A percentile compares a stretch with the other conserved stretches of the same genome.
phyloP scores from a whole-genome alignment of 2,113 vertebrate species.

The Brevimyrus niger region DNA sequence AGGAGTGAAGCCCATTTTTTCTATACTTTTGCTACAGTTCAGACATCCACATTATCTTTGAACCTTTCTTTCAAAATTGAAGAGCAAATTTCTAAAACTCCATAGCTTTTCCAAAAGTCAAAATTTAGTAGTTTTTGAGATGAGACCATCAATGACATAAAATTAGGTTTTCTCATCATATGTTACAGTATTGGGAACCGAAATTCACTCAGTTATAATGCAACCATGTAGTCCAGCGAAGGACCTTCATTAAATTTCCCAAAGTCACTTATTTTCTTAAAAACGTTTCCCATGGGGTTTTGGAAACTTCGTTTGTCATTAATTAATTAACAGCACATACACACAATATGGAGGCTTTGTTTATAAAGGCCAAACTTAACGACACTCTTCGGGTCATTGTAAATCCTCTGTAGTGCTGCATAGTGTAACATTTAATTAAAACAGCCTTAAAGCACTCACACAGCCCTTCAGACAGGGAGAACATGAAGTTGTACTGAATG shows the following conservation, averaged over 20 bases:
- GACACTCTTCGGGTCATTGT: neutral
- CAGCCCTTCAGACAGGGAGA: neutral
- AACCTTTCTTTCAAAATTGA: no score
- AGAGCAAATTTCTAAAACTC: no score
- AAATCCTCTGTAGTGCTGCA: neutral
- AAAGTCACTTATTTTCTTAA: neutral
- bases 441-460: no score
- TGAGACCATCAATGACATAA: neutral
- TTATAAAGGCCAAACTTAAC: neutral
- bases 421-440: neutral
- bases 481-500: no score
- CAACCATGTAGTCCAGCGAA: neutral
- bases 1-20: no score
- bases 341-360: neutral
- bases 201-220: neutral
- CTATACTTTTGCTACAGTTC: no score
- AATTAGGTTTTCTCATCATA: no score
- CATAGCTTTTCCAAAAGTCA: no score
- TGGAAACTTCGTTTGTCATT: neutral
- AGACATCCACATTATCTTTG: no score
- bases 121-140: neutral
- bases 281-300: neutral
- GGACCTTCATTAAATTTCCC: neutral
- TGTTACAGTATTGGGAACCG: neutral
- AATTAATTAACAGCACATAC: neutral